phyloP scores from a whole-genome alignment of 1,140 invertebrate genomes.

The Xylocopa sonorina region DNA sequence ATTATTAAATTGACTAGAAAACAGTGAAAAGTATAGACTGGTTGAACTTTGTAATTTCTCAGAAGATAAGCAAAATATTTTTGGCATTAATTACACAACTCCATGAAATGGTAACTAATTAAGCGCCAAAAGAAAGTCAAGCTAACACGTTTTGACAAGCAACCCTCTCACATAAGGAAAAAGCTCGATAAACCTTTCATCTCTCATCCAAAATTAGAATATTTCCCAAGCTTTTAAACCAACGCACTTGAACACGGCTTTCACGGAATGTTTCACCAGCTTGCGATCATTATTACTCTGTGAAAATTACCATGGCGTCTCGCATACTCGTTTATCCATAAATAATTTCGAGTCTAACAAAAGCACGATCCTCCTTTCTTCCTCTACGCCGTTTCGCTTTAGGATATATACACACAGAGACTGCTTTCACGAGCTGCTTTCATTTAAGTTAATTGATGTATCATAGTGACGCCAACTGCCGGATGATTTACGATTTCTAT shows the following conservation, averaged over 20 bases:
- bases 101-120: no score
- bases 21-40: no score
- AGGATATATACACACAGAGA: background rate
- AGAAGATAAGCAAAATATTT: no score
- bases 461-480: conserved; percentile 26
- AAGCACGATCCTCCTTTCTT: background rate
- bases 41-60: no score
- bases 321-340: background rate
- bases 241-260: background rate
- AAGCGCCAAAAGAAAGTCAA: no score
- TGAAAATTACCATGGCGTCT: background rate
- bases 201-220: background rate
- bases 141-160: no score
- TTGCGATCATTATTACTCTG: background rate
- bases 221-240: background rate
- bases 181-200: background rate
- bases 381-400: background rate
- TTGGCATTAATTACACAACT: no score
- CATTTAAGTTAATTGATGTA: conserved; percentile 59
- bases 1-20: no score
- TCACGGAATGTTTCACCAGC: background rate
- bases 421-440: background rate
- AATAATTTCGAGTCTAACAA: conserved; percentile 6
- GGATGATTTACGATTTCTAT: conserved; percentile 56
- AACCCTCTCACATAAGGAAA: no score